Base-by-base conservation (phyloP, 2,113 vertebrate genomes). In the Callorhinus ursinus region DNA sequence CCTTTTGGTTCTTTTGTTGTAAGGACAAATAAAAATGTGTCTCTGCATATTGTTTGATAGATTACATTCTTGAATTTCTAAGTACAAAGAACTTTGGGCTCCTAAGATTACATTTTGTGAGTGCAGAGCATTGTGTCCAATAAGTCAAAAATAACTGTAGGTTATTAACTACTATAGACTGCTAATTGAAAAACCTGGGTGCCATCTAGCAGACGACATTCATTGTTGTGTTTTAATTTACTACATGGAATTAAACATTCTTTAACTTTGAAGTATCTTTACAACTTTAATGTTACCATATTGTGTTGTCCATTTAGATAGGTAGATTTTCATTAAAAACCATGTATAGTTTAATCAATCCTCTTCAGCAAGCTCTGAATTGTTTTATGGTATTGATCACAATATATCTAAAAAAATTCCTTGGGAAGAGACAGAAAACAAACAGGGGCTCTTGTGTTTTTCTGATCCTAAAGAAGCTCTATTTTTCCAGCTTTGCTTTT, bases 171-270 rank as follows among this genome's bases (percentile, higher is more conserved):
- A 80, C 80, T 53, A 76, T 94, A 95, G 97, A 97, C 97, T 89
- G 26, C 90, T 98, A 98, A 98, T 96, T 98, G 77, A 90, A 98
- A 96, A 98, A 97, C 76, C 96, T 97, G 93, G 74, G 93, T 97
- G 86, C 42, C 93, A 96, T 84, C 95, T 97, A 91, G 95, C 90
- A 98, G 93, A 90, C 46, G 97, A 72, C 96, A 97, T 88, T 96
- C 59, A 98, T 97, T 97, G 95, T 93, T 98, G 91, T 96, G 91
- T 79, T 98, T 98, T 98, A 98, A 97, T 98, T 98, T 98, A 84
- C 72, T 97, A 95, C 67, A 94, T 96, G 82, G 96, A 97, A 98
- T 98, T 98, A 97, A 97, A 98, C 94, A 97, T 67, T 97, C 93
- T 98, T 97, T 87, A 93, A 33, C 96, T 84, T 92, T 96, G 51